Conservation (phyloP, 2,797 vertebrate species). For the Micromesistius poutassou region DNA sequence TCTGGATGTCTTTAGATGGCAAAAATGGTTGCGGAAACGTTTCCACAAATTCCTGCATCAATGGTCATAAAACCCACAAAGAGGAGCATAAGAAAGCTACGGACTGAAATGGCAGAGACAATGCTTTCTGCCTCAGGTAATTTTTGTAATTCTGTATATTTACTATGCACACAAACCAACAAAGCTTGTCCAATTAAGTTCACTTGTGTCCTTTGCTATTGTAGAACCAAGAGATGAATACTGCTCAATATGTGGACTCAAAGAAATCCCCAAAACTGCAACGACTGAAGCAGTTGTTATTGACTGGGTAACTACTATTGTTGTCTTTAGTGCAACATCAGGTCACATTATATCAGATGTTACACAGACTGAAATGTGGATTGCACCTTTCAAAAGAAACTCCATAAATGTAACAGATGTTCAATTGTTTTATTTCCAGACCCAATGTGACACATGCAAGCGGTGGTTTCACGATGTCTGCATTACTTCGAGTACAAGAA, state of each 20-base stretch:
- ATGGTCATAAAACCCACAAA: not conserved
- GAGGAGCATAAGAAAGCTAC: not conserved
- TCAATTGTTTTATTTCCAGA: no score
- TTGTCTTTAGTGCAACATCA: not conserved
- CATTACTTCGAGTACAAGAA: no score
- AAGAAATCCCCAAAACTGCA: not conserved
- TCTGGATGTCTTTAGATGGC: not conserved
- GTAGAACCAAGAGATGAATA: slow-evolving; percentile 3
- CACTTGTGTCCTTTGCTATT: not conserved
- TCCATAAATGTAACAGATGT: no score
- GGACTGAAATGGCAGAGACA: slow-evolving; percentile 4
- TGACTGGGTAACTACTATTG: not conserved
- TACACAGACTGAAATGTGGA: no score
- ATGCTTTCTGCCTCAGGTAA: not conserved
- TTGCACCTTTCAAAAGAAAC: no score
- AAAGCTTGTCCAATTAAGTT: not conserved
- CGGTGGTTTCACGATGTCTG: no score
- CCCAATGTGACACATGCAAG: no score
- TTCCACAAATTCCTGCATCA: not conserved
- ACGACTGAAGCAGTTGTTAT: not conserved
- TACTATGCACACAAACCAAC: not conserved
- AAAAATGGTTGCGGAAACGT: not conserved
- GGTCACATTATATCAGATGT: no score
- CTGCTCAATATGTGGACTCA: not conserved
- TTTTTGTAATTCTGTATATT: not conserved